Base-by-base conservation (phyloP, 2,888 invertebrate species). In the Hanleya hanleyi region DNA sequence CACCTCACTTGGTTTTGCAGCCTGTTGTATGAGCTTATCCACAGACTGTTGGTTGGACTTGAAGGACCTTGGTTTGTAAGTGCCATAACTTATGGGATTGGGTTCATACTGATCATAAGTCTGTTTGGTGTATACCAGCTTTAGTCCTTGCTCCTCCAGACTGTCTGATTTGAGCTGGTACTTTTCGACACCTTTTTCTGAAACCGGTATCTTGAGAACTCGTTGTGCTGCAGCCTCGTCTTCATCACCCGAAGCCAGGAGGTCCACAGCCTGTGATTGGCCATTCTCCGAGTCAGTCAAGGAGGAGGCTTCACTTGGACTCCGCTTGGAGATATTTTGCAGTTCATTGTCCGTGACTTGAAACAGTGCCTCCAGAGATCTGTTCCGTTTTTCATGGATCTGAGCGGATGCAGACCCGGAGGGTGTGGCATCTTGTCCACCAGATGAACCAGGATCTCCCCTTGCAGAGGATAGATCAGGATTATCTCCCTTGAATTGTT, bases 261-360 rank as follows among this genome's bases (percentile, higher is more conserved):
- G 67, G 32, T 51, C 64, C 36, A 50, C 36, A 61, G 47, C 35
- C 41, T 29, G 67, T 1, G 71, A 68, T 26, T 71, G 70, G n/a
- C 57, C 38, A 41, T 29, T 67, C n/a, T 57, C 47, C n/a, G 67
- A 32, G 22, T 66, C 49, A 26, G 68, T 36, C n/a, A 36, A 29
- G n/a, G 50, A 35, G 18, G 49, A 36, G 32, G 47, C 50, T 1
- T 37, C 64, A 18, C 26, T 9, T 18, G 50, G 35, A 47, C 65
- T 51, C 38, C 35, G 35, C 41, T 83, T 83, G 12, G 83, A 75
- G 57, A 88, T 87, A 51, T 86, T 87, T 79, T 88, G 86, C 29
- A 89, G 81, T 70, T 89, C 89, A 32, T 86, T 87, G 74, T 88
- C 86, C n/a, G 89, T 88, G 0, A 89, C 89, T 77, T 85, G 80